Conservation (phyloP, 2,797 vertebrate genomes). For the Leuciscus waleckii region DNA sequence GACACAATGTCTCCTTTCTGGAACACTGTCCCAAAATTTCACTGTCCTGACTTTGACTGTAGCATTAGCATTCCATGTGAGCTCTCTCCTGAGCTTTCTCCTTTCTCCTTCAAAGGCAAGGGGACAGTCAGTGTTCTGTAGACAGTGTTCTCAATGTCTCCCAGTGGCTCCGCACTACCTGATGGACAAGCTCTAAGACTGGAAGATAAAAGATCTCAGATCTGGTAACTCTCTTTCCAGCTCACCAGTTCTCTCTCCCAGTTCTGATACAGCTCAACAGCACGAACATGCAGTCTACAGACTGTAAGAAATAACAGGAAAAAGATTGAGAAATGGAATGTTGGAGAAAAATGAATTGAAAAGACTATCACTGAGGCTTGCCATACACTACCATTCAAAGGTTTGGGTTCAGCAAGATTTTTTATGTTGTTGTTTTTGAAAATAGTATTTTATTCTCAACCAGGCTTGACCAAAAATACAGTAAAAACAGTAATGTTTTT, state of each 20-base stretch:
- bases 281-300: slow-evolving; percentile 2
- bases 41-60: slow-evolving; percentile 49
- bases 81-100: slow-evolving; percentile 50
- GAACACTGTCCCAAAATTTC: slow-evolving; percentile 28
- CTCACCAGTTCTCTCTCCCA: background rate
- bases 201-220: slow-evolving; percentile 20
- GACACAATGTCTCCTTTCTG: slow-evolving; percentile 35
- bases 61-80: slow-evolving; percentile 50
- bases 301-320: background rate
- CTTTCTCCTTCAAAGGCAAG: slow-evolving; percentile 53
- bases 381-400: background rate
- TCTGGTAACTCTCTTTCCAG: slow-evolving; percentile 25
- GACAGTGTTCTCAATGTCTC: slow-evolving; percentile 36
- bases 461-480: background rate
- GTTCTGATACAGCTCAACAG: slow-evolving; percentile 22
- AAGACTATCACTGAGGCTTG: background rate
- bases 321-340: background rate
- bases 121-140: slow-evolving; percentile 44
- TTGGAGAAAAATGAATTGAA: background rate
- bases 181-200: slow-evolving; percentile 39
- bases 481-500: background rate
- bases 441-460: background rate
- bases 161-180: slow-evolving; percentile 41
- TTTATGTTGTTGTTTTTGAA: background rate
- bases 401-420: background rate